Percentiles rank a stretch among this genome's conserved stretches.
Evolutionary conservation across 2,797 vertebrate species (phyloP).

Genomic region (Prionace glauca): DNA sequence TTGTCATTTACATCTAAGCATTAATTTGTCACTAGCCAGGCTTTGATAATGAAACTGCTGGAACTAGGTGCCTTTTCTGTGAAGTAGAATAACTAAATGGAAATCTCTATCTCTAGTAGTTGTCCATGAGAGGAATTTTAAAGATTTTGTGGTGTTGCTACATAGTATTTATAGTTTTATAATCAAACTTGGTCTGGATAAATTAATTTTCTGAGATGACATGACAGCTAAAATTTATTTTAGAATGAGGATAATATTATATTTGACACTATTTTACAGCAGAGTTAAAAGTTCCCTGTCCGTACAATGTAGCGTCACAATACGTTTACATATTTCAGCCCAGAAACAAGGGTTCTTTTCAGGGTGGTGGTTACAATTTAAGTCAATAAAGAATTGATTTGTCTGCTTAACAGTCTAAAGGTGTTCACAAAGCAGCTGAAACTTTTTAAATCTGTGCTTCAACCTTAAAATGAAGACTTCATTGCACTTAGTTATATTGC

Average conservation of each 20-base stretch:
- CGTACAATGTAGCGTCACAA: neutral
- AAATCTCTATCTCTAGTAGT: neutral
- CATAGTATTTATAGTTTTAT: neutral
- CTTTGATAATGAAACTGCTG: constrained; percentile 24
- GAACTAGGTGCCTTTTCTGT: neutral
- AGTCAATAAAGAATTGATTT: neutral
- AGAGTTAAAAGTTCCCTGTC: neutral
- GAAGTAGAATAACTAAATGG: neutral
- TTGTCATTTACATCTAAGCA: constrained; percentile 26
- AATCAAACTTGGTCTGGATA: neutral
- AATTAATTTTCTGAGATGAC: neutral
- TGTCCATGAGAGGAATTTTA: neutral
- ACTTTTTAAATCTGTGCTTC: neutral
- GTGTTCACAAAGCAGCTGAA: neutral
- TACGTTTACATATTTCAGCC: neutral
- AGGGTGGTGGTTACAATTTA: neutral
- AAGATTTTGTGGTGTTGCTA: neutral
- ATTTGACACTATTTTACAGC: neutral
- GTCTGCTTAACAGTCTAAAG: neutral
- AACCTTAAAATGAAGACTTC: neutral
- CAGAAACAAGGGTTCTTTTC: neutral
- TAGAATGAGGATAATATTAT: neutral
- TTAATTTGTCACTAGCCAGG: constrained; percentile 16
- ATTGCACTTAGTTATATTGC: neutral
- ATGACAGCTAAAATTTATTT: neutral